These are phyloP conservation scores for Bufotes viridis DNA, from an alignment of 2,797 vertebrate genomes.

Conservation along the genomic window DNA sequence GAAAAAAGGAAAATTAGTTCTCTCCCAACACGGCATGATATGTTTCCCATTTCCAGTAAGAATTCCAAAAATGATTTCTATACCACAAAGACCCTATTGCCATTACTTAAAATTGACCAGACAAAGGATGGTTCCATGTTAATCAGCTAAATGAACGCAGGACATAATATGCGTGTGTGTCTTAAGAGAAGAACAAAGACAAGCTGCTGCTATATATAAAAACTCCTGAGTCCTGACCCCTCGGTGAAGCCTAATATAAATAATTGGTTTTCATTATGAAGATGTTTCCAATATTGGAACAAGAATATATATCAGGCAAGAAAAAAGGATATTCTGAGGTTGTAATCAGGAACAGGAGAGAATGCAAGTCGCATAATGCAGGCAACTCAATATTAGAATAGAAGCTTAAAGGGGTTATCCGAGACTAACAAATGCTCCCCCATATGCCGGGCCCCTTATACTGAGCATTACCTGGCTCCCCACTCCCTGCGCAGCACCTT, in stretches of 20 bases:
- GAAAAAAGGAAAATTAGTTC: constrained; percentile 17
- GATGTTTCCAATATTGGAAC: constrained; percentile 1
- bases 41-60: constrained; percentile 56
- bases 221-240: too few relatives aligned
- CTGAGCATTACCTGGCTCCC: too few relatives aligned
- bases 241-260: not conserved
- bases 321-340: not conserved
- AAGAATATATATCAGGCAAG: constrained; percentile 10
- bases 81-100: constrained; percentile 32
- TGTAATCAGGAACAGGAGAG: constrained; percentile 7
- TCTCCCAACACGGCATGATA: constrained; percentile 23
- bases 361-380: not conserved
- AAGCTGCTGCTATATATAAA: not conserved
- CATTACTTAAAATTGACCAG: constrained; percentile 38
- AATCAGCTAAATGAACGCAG: constrained; percentile 22
- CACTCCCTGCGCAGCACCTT: too few relatives aligned
- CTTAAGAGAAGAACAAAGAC: not conserved
- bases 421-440: too few relatives aligned
- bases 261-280: not conserved
- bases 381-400: not conserved
- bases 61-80: constrained; percentile 42
- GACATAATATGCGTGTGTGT: not conserved
- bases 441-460: too few relatives aligned
- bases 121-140: constrained; percentile 32
- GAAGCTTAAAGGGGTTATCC: not conserved